A percentile compares a stretch with the other conserved stretches of the same genome.
phyloP scores from a whole-genome alignment of 1,140 invertebrate species.

The Pararge aegeria region DNA sequence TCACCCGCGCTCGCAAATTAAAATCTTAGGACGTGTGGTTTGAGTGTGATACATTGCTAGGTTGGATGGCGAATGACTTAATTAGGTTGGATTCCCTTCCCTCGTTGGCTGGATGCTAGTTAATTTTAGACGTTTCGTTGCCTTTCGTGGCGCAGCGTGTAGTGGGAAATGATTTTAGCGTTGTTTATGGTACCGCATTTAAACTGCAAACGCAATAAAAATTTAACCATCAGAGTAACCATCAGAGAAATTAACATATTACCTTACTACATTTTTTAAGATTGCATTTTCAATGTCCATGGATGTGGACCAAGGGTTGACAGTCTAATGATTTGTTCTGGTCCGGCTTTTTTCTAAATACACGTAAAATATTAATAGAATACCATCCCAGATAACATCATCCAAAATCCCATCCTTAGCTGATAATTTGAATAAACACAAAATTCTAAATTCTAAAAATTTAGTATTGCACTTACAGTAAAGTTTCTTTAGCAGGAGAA shows the following conservation, averaged over 20 bases:
- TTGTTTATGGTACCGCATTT: constrained; percentile 15
- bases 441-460: no score
- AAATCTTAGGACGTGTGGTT: constrained; percentile 60
- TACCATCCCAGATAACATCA: no score
- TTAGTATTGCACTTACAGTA: no score
- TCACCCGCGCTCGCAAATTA: constrained; percentile 58
- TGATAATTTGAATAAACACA: no score
- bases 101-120: constrained; percentile 10
- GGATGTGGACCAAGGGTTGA: no score
- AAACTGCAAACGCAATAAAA: background rate
- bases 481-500: no score
- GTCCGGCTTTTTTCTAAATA: no score
- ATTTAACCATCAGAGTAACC: background rate
- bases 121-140: constrained; percentile 17
- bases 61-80: constrained; percentile 33
- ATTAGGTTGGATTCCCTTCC: constrained; percentile 32
- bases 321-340: no score
- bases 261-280: background rate
- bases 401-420: no score
- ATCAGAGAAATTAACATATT: background rate
- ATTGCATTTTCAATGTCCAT: no score
- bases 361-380: no score
- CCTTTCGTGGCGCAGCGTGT: background rate
- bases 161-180: constrained; percentile 17
- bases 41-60: constrained; percentile 37